phyloP scores from a whole-genome alignment of 1,140 invertebrate species.

The Drosophila asahinai region DNA sequence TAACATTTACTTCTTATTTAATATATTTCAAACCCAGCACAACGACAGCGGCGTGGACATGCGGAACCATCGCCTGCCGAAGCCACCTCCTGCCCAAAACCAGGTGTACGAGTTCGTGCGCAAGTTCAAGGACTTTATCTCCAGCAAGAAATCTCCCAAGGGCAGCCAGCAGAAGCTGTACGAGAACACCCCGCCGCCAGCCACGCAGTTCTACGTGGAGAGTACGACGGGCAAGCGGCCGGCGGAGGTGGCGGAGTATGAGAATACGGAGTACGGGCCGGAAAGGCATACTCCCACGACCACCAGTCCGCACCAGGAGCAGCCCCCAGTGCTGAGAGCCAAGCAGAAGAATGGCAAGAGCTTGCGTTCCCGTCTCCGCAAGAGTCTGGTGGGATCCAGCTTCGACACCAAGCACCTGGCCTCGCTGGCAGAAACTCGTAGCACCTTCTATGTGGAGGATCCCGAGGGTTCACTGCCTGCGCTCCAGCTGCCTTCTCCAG shows the following conservation, averaged over 20 bases:
- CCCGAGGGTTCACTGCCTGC: slow-evolving; percentile 57
- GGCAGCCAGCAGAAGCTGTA: slow-evolving; percentile 81
- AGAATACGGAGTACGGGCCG: slow-evolving; percentile 56
- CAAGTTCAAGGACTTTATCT: slow-evolving; percentile 87
- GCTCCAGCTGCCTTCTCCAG: background rate
- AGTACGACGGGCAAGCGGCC: slow-evolving; percentile 32
- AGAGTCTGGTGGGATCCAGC: slow-evolving; percentile 85
- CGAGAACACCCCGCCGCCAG: slow-evolving; percentile 61
- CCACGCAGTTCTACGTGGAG: slow-evolving; percentile 74
- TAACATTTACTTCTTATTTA: too few species aligned
- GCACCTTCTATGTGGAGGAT: slow-evolving; percentile 89
- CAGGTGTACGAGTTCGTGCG: slow-evolving; percentile 86
- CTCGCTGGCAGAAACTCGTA: slow-evolving; percentile 85
- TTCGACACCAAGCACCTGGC: slow-evolving; percentile 84
- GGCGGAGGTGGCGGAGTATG: slow-evolving; percentile 54
- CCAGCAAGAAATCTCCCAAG: slow-evolving; percentile 86
- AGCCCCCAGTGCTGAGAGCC: slow-evolving; percentile 62
- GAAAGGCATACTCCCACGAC: slow-evolving; percentile 39
- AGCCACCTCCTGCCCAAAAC: slow-evolving; percentile 86
- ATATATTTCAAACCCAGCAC: slow-evolving; percentile 50
- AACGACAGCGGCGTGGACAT: slow-evolving; percentile 86
- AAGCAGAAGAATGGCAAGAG: slow-evolving; percentile 86
- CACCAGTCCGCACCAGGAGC: slow-evolving; percentile 14
- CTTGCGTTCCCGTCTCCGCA: slow-evolving; percentile 86
- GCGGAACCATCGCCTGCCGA: slow-evolving; percentile 86